Evolutionary conservation across 2,113 vertebrate genomes (phyloP).

Genomic region (Nematolebias whitei): DNA sequence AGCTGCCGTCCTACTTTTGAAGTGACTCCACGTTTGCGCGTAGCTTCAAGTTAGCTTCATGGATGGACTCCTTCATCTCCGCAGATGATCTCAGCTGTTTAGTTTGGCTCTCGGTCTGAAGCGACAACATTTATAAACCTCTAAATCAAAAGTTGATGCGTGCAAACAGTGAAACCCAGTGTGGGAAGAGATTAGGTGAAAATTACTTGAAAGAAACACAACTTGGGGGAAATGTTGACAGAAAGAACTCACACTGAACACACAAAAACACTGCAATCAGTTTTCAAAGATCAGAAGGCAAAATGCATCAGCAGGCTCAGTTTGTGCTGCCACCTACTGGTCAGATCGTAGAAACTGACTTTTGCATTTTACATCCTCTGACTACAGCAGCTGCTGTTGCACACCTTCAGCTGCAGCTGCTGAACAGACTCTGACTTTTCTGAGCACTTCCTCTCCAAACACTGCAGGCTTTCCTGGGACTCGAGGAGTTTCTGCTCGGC

Average conservation of each 20-base stretch:
- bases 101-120: slow-evolving; percentile 71
- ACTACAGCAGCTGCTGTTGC: slow-evolving; percentile 35
- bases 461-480: slow-evolving; percentile 76
- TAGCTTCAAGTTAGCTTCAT: slow-evolving; percentile 79
- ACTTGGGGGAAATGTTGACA: neutral
- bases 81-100: slow-evolving; percentile 65
- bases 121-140: slow-evolving; percentile 16
- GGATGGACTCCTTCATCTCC: slow-evolving; percentile 74
- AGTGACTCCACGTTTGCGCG: slow-evolving; percentile 79
- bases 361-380: slow-evolving; percentile 22
- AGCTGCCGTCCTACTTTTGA: slow-evolving; percentile 75
- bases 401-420: slow-evolving; percentile 85
- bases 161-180: neutral
- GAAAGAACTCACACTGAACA: slow-evolving; percentile 21
- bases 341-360: slow-evolving; percentile 31
- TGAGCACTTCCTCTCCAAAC: slow-evolving; percentile 68
- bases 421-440: slow-evolving; percentile 76
- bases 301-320: slow-evolving; percentile 1
- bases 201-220: slow-evolving; percentile 4
- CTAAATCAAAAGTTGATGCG: neutral
- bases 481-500: slow-evolving; percentile 74
- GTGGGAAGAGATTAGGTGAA: neutral
- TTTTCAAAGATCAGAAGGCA: too few species aligned
- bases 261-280: slow-evolving; percentile 33
- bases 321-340: slow-evolving; percentile 55